phyloP scores from a whole-genome alignment of 1,140 invertebrate species.

The Venustaconcha ellipsiformis region DNA sequence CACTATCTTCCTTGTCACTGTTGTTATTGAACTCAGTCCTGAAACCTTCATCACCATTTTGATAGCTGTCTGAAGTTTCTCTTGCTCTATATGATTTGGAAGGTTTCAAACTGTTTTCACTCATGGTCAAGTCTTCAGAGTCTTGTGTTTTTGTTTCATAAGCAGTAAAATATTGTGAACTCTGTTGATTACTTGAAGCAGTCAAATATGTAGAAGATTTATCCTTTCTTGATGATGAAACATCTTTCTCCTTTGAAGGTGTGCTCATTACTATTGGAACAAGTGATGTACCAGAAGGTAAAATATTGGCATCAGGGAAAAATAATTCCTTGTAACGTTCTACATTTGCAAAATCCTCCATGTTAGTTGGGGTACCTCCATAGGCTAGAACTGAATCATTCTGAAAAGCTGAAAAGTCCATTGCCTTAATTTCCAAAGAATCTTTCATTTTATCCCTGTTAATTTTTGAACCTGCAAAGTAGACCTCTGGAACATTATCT shows the following conservation, averaged over 20 bases:
- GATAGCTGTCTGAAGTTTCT: constrained; percentile 13
- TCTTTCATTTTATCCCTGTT: constrained; percentile 4
- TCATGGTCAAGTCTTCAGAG: constrained; percentile 7
- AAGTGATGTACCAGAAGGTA: not conserved
- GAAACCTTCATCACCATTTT: constrained; percentile 24
- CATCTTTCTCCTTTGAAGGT: not conserved
- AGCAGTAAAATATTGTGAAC: constrained; percentile 24
- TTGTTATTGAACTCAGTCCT: constrained; percentile 15
- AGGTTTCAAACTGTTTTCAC: not conserved
- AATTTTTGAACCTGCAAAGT: too few species aligned
- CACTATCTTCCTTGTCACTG: constrained; percentile 21
- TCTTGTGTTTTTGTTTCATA: not conserved
- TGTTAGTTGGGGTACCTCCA: constrained; percentile 6
- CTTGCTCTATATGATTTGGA: not conserved
- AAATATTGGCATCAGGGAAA: constrained; percentile 20
- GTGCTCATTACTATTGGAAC: constrained; percentile 34
- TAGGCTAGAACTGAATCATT: constrained; percentile 25
- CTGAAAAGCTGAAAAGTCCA: not conserved
- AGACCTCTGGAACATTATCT: too few species aligned
- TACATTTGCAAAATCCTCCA: not conserved
- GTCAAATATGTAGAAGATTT: constrained; percentile 3
- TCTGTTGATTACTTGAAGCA: constrained; percentile 3
- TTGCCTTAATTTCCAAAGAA: constrained; percentile 1
- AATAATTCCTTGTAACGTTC: constrained; percentile 11
- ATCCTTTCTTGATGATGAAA: not conserved